Evolutionary conservation across 2,797 vertebrate genomes (phyloP), one percentile per base, ranked within the genome.

Genomic region (Hyperoplus immaculatus): DNA sequence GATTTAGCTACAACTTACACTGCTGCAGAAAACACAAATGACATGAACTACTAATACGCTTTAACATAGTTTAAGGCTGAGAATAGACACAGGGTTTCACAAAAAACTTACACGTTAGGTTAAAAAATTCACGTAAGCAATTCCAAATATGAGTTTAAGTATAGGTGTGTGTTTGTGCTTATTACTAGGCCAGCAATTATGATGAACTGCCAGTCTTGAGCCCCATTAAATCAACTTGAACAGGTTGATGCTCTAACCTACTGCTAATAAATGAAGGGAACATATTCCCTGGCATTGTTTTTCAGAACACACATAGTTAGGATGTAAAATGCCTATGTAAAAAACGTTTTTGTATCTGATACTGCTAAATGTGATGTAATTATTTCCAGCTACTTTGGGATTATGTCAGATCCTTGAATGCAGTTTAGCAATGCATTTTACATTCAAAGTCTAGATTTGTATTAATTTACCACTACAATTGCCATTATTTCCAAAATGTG

Each of bases 221-320:
- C 21, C 55, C 49, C 18, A 61, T 78, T 75, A 59, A 60, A 81
- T 84, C 77, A 67, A 46, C 54, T 51, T 77, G 18, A 67, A 69
- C 62, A 70, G 54, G 60, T 59, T 64, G 21, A 57, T 79, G 49
- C 41, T 43, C 49, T 61, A 15, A 63, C 82, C 66, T 47, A 60
- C 66, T 73, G 55, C 18, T 51, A 54, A 62, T 82, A 71, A 78
- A 72, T 39, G 73, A 43, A 69, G 21, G 63, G 78, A 68, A 71
- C 69, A 75, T 39, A 46, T 21, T 46, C 65, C 15, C 5, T 47
- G 53, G 57, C 50, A 61, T 29, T 18, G 8, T 55, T 68, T 60
- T 54, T 66, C 49, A 69, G 9, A 50, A 50, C 18, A n/a, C 38
- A 69, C 21, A 47, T 60, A 63, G 53, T 49, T 18, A 15, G 12